Conservation (phyloP, 2,797 vertebrate genomes). For the Thaleichthys pacificus region DNA sequence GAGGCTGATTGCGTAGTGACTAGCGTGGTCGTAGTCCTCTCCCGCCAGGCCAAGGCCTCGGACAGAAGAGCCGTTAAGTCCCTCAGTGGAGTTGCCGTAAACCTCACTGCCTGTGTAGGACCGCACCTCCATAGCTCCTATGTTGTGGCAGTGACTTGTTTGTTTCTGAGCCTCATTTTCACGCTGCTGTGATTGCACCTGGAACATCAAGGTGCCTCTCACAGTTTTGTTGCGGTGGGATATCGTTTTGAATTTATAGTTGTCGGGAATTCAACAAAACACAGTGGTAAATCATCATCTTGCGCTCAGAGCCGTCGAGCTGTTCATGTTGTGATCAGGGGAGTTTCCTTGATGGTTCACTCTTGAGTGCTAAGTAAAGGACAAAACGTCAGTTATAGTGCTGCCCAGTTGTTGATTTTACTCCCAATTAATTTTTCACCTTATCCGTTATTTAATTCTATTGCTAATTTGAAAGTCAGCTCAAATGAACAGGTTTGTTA, state of each 20-base stretch:
- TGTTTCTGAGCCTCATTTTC: slow-evolving; percentile 1
- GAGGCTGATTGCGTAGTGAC: slow-evolving; percentile 77
- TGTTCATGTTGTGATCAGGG: not conserved
- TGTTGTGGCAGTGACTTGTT: not conserved
- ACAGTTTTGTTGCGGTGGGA: not conserved
- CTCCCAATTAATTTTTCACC: too few species aligned
- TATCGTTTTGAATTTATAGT: not conserved
- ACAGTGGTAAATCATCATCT: not conserved
- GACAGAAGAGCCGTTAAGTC: slow-evolving; percentile 59
- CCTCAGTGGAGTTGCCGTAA: slow-evolving; percentile 60
- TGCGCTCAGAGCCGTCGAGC: not conserved
- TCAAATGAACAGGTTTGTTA: too few species aligned
- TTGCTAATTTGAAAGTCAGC: too few species aligned
- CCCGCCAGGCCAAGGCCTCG: slow-evolving; percentile 6
- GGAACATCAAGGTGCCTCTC: not conserved
- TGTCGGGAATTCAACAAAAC: not conserved
- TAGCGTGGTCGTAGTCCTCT: slow-evolving; percentile 49
- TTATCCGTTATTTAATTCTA: too few species aligned
- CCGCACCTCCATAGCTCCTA: slow-evolving; percentile 61
- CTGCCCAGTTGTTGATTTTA: too few species aligned
- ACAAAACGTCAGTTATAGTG: too few species aligned
- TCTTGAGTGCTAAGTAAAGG: too few species aligned
- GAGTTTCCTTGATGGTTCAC: not conserved
- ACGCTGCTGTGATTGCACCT: not conserved
- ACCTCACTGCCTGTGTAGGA: slow-evolving; percentile 37